Conservation (phyloP, 1,140 invertebrate species). For the Gryllus bimaculatus region DNA sequence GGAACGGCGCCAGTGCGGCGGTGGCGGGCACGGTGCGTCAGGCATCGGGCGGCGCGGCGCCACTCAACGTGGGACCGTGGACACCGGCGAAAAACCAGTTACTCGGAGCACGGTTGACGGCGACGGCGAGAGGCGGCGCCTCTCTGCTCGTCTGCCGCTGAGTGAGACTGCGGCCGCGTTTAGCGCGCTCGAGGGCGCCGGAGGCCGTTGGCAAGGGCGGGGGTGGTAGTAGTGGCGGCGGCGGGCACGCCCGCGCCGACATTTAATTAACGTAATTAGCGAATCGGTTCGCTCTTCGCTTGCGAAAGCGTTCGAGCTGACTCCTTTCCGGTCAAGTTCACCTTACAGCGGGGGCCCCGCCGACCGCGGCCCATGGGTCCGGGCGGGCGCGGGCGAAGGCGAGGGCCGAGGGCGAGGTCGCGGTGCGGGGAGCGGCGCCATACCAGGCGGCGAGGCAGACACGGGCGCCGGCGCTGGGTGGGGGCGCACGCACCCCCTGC, state of each 20-base stretch:
- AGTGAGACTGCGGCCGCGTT: background rate
- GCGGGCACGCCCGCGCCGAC: slow-evolving; percentile 12
- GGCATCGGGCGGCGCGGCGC: background rate
- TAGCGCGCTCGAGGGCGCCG: background rate
- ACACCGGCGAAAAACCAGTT: background rate
- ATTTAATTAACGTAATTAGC: slow-evolving; percentile 22
- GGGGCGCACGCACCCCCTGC: background rate
- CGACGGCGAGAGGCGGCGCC: background rate
- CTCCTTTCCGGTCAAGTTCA: slow-evolving; percentile 21
- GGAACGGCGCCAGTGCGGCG: background rate
- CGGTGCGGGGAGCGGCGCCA: background rate
- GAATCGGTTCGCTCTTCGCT: slow-evolving; percentile 11
- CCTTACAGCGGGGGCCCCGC: background rate
- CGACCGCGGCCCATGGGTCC: too few species aligned
- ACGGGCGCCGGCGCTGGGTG: background rate
- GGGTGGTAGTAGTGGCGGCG: background rate
- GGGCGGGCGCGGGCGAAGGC: background rate
- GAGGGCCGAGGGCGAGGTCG: background rate
- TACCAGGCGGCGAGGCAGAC: background rate
- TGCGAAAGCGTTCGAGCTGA: slow-evolving; percentile 12
- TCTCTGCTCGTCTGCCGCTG: background rate
- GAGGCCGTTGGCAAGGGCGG: background rate
- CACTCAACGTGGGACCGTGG: background rate
- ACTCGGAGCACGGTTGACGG: background rate
- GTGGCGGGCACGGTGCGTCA: background rate